Evolutionary conservation across 1,140 invertebrate genomes (phyloP).

Genomic region (Diorhabda sublineata): DNA sequence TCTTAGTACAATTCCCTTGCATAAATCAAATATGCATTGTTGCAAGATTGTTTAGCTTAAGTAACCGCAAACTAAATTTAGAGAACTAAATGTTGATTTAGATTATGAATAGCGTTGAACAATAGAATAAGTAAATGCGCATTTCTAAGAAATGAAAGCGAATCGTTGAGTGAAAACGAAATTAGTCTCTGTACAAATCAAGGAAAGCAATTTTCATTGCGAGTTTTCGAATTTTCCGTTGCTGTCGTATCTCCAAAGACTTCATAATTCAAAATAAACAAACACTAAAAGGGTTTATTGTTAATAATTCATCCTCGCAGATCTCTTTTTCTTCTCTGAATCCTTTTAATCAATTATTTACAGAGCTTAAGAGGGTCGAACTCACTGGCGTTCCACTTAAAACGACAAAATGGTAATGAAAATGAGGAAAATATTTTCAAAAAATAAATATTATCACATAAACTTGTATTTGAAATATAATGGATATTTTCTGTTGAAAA

Average conservation of each 20-base stretch:
- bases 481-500: too few species aligned
- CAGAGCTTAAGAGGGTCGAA: conserved; percentile 8
- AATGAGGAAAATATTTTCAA: background rate
- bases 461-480: too few species aligned
- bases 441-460: too few species aligned
- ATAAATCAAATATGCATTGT: too few species aligned
- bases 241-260: background rate
- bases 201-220: background rate
- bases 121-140: background rate
- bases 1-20: too few species aligned
- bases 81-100: background rate
- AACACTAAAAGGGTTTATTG: conserved; percentile 28
- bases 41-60: too few species aligned
- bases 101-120: background rate
- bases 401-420: background rate
- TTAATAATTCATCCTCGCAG: conserved; percentile 27
- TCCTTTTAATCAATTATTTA: conserved; percentile 31
- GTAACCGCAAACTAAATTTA: background rate
- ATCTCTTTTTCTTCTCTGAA: conserved; percentile 21
- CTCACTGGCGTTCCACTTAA: background rate
- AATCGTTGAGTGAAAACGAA: background rate
- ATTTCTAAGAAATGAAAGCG: background rate
- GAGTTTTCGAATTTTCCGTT: conserved; percentile 1
- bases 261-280: conserved; percentile 23
- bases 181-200: background rate